These are phyloP conservation scores for Stenotaenia linearis DNA, from an alignment of 2,888 invertebrate species.

Conservation along the genomic window DNA sequence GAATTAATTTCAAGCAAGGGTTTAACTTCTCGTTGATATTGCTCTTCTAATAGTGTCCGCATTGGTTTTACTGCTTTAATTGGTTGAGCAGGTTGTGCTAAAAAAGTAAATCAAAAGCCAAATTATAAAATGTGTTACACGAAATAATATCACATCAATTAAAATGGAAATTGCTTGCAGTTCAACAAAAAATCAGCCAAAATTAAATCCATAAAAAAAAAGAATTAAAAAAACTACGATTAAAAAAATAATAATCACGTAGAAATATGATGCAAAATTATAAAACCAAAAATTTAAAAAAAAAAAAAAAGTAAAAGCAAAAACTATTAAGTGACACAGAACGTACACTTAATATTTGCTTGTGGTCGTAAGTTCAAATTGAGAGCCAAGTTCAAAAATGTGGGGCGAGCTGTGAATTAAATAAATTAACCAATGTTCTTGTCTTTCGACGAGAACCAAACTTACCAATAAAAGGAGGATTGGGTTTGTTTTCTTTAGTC, in stretches of 20 bases:
- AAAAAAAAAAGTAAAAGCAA: neutral
- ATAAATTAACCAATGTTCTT: neutral
- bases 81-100: slow-evolving; percentile 62
- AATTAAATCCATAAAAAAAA: slow-evolving; percentile 24
- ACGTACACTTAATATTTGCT: slow-evolving; percentile 40
- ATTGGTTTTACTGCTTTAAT: slow-evolving; percentile 79
- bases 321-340: slow-evolving; percentile 5
- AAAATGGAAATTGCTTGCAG: neutral
- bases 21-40: slow-evolving; percentile 45
- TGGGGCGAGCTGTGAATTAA: slow-evolving; percentile 84
- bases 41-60: slow-evolving; percentile 87
- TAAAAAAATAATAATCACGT: neutral
- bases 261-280: neutral
- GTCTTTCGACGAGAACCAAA: slow-evolving; percentile 43
- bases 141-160: neutral
- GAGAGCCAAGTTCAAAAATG: slow-evolving; percentile 95
- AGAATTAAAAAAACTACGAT: neutral
- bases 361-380: slow-evolving; percentile 65
- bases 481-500: slow-evolving; percentile 47
- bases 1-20: slow-evolving; percentile 40
- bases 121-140: neutral
- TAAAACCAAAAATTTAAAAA: neutral
- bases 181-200: neutral
- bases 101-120: slow-evolving; percentile 29
- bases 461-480: slow-evolving; percentile 80